Base-by-base conservation (phyloP, 2,797 vertebrate genomes). In the Chiloscyllium punctatum region DNA sequence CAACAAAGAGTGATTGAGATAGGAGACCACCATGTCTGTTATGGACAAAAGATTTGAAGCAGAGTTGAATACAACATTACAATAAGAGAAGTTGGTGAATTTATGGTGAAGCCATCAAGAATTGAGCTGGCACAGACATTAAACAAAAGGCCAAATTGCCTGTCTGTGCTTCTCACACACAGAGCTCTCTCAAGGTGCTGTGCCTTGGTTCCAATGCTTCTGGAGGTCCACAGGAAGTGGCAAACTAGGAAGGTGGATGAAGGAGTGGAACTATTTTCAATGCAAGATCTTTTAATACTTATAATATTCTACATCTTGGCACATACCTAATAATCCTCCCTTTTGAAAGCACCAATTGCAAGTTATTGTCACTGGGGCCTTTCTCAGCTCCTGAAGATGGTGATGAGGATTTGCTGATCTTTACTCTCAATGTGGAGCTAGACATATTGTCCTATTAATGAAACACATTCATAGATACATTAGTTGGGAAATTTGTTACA, bases 361-460 rank as follows among this genome's bases (percentile, higher is more conserved):
- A 97, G 96, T 99, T 98, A 92, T 99, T 98, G 95, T 98, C 98
- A 96, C 98, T 97, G 27, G 97, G 96, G 96, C 97, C 97, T 97
- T 97, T 97, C 95, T 99, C 99, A 37, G 98, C 98, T 71, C 98
- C 98, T 0, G 98, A 98, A 4, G 99, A 99, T 0, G 99, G 99
- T 0, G 98, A 99, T 77, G 99, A 98, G 95, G 98, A 98, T 96
- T 99, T 99, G 97, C 99, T 99, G 97, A 99, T 98, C 96, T 98
- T 99, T 96, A 98, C 98, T 0, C 98, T 99, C 96, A 99, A 97
- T 97, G 98, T 99, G 23, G 98, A 98, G 96, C 97, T 98, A 96
- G 98, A 98, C 91, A 97, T 95, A 0, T 96, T 96, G 96, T 99
- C 99, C 99, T 99, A 82, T 84, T 94, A 84, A 27, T 48, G 15